phyloP scores from a whole-genome alignment of 2,797 vertebrate species.

The Furcifer pardalis region DNA sequence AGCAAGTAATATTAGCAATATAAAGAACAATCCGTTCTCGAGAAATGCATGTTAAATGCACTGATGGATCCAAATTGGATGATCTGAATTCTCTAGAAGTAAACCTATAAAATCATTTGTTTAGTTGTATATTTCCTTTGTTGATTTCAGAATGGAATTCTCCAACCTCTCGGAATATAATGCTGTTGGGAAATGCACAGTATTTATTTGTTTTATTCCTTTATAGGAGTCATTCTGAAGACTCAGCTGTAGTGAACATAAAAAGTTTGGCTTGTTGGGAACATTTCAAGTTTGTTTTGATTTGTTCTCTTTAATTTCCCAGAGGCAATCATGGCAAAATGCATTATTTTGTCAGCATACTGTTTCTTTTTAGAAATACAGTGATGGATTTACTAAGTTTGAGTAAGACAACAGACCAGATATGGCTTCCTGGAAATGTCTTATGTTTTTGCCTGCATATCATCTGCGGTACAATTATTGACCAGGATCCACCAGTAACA shows the following conservation, averaged over 20 bases:
- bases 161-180: neutral
- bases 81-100: neutral
- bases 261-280: slow-evolving; percentile 12
- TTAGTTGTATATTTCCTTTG: neutral
- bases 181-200: neutral
- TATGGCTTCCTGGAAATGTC: neutral
- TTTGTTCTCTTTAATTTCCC: neutral
- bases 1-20: neutral
- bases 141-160: neutral
- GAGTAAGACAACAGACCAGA: neutral
- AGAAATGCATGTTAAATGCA: slow-evolving; percentile 21
- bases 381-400: neutral
- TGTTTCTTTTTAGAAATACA: neutral
- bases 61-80: neutral
- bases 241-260: neutral
- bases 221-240: neutral
- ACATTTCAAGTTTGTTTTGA: neutral
- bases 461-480: neutral
- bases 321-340: accelerated
- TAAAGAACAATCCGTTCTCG: neutral
- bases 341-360: neutral
- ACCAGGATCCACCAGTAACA: neutral
- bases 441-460: neutral
- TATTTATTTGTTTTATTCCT: neutral
- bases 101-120: slow-evolving; percentile 14